A percentile compares a stretch with the other conserved stretches of the same genome.
These are phyloP conservation scores for Macaca fascicularis DNA, from an alignment of 2,113 vertebrate genomes.

Conservation along the genomic window T2T-MFA8v1.1 NC_088394.1:48266001-48266500, in stretches of 20 bases:
- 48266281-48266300: neutral
- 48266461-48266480: neutral
- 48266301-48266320: neutral
- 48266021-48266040: neutral
- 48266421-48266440: neutral
- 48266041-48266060: neutral
- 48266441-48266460: neutral
- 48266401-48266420: neutral
- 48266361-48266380: neutral
- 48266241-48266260: neutral
- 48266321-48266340: neutral
- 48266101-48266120: neutral
- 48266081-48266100: neutral
- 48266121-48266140: constrained; percentile 24
- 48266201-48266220: neutral
- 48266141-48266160: neutral
- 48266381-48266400: neutral
- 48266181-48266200: neutral
- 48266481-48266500: neutral
- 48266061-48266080: neutral
- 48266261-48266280: neutral
- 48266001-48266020: neutral
- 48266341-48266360: neutral
- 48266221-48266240: neutral
- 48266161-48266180: neutral